These are phyloP conservation scores for Noctua pronuba DNA, from an alignment of 2,888 invertebrate species.

Conservation along the genomic window DNA sequence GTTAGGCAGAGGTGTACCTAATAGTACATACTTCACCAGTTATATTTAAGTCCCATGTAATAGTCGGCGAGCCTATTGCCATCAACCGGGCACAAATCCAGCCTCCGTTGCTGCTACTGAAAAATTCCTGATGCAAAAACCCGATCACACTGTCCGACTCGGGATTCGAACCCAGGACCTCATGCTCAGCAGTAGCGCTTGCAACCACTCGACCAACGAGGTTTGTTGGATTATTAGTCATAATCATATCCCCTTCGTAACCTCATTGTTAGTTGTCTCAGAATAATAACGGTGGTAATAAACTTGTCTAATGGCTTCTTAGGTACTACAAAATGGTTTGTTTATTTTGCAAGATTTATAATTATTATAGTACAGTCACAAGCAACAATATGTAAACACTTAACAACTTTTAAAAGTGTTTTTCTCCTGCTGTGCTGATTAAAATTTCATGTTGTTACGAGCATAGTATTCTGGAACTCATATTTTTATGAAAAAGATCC, in stretches of 20 bases:
- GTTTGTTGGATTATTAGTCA: not conserved
- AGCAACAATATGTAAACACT: no score
- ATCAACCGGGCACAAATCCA: not conserved
- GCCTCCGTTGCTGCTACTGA: not conserved
- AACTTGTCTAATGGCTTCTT: not conserved
- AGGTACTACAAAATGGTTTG: not conserved
- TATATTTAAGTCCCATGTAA: not conserved
- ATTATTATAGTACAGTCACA: no score
- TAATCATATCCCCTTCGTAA: not conserved
- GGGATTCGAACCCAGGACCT: not conserved
- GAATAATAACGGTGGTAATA: not conserved
- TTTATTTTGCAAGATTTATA: not conserved
- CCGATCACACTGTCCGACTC: not conserved
- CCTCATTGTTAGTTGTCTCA: not conserved
- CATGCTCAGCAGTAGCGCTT: not conserved
- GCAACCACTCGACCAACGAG: not conserved
- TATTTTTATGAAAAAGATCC: no score
- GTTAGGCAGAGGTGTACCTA: no score
- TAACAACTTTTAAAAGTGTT: no score
- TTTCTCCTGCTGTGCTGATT: no score
- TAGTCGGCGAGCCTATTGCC: not conserved
- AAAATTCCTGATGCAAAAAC: not conserved
- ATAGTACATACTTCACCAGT: no score
- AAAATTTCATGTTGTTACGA: no score
- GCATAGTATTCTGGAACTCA: no score